Evolutionary conservation across 2,888 invertebrate species (phyloP), one percentile per base, ranked within the genome.

Genomic region (Dastarcus helophoroides): DNA sequence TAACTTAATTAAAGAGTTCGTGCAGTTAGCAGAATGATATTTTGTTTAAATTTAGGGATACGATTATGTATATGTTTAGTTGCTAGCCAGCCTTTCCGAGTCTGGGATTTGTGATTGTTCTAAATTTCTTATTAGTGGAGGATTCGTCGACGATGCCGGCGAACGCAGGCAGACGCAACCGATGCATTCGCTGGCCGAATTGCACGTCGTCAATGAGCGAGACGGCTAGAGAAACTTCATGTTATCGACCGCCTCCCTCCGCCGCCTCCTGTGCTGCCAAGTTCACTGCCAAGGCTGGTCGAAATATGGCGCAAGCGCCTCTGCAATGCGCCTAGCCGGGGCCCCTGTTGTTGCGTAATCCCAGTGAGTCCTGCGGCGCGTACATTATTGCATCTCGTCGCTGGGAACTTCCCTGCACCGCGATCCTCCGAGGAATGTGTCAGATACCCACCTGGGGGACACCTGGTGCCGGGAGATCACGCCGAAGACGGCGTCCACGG

Each of bases 261-360:
- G 4, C 10, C 21, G 6, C 19, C 19, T 17, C 7, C 24, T 6
- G 8, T 23, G 9, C 6, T 15, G 13, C 28, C 31, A 30, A 78
- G 78, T 78, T 79, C 79, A 79, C 73, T 79, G 77, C 76, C 79
- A 79, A 79, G 79, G 79, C 75, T 73, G 70, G 67, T 65, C 70
- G 63, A 69, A 70, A 63, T 67, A 71, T 70, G 71, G 72, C 69
- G 58, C 60, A 67, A 47, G 56, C 54, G 56, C 51, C 35, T 38
- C 48, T 68, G 71, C 73, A 73, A 64, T 73, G 74, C 73, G 43
- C 48, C 51, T 50, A 51, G 47, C 48, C 39, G 42, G 54, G 52
- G 51, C 54, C 52, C 46, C 52, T 44, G 22, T 7, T 48, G 45
- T 54, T 53, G 52, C 54, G 51, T 53, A 53, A 55, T 46, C 45